phyloP scores from a whole-genome alignment of 2,888 invertebrate species.

The Steinernema scapterisci region DNA sequence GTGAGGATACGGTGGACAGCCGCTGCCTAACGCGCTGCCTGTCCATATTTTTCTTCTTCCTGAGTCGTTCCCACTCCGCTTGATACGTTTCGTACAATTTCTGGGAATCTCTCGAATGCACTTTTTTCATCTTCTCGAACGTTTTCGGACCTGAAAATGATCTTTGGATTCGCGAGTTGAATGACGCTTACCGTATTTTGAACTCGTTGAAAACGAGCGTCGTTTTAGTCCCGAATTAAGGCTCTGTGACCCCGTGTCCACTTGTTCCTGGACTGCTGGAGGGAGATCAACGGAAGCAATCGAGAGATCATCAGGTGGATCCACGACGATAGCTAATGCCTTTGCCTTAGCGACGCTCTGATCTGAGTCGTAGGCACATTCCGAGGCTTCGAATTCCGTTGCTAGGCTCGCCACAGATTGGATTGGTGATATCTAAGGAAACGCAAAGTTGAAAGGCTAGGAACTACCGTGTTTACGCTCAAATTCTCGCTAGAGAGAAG shows the following conservation, averaged over 20 bases:
- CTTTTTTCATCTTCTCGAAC: conserved; percentile 11
- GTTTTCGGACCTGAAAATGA: neutral
- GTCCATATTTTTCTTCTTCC: neutral
- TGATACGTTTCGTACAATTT: conserved; percentile 18
- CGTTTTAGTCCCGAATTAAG: too few relatives aligned
- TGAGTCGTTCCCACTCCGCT: conserved; percentile 19
- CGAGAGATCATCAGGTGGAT: neutral
- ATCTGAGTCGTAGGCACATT: too few relatives aligned
- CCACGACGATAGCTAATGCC: neutral
- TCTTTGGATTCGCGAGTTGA: neutral
- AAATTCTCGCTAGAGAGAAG: too few relatives aligned
- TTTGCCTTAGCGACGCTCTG: neutral
- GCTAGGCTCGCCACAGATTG: too few relatives aligned
- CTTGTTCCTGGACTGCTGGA: neutral
- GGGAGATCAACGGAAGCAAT: neutral
- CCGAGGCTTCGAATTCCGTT: too few relatives aligned
- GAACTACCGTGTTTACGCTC: too few relatives aligned
- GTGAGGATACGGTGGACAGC: too few relatives aligned
- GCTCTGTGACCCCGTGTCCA: too few relatives aligned
- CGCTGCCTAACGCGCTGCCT: neutral
- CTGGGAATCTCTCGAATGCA: neutral
- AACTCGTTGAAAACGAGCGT: neutral
- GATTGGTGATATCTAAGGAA: too few relatives aligned
- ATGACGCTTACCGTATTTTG: neutral
- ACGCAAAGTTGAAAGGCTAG: too few relatives aligned